Conservation (phyloP, 2,797 vertebrate species). For the Arrhamphus sclerolepis region DNA sequence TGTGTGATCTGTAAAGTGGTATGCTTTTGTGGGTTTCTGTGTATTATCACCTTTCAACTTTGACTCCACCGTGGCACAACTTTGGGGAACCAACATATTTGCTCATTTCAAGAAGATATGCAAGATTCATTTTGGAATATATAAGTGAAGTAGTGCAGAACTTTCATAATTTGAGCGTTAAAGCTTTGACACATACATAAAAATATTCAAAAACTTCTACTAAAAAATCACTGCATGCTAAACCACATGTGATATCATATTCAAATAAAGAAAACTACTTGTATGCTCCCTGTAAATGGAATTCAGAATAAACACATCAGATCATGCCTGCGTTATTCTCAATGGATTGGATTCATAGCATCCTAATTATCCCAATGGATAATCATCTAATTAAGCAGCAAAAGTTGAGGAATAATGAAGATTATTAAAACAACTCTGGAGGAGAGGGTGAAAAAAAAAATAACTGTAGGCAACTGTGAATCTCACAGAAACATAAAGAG, state of each 20-base stretch:
- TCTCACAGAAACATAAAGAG: constrained; percentile 1
- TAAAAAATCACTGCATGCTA: constrained; percentile 1
- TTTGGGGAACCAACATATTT: too few relatives aligned
- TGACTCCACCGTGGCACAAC: too few relatives aligned
- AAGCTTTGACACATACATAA: not conserved
- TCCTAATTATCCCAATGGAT: constrained; percentile 20
- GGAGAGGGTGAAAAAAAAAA: not conserved
- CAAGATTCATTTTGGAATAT: too few relatives aligned
- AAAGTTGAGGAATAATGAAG: constrained; percentile 31
- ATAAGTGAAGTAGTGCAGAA: too few relatives aligned
- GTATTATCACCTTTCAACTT: too few relatives aligned
- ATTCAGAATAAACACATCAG: constrained; percentile 29
- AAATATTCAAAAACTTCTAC: constrained; percentile 1
- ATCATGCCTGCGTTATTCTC: constrained; percentile 19
- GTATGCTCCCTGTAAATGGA: constrained; percentile 22
- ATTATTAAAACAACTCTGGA: constrained; percentile 21
- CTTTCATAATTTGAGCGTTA: not conserved
- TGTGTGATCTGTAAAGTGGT: too few relatives aligned
- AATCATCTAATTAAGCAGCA: constrained; percentile 36
- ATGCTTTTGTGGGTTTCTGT: too few relatives aligned
- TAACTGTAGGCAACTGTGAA: constrained; percentile 3
- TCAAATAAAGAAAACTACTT: constrained; percentile 23
- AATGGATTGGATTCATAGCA: constrained; percentile 12
- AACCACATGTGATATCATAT: constrained; percentile 17
- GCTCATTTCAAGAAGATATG: too few relatives aligned